A percentile compares a stretch with the other conserved stretches of the same genome.
Conservation (phyloP, 2,797 vertebrate genomes). For the Dendrocincla tyrannina region DNA sequence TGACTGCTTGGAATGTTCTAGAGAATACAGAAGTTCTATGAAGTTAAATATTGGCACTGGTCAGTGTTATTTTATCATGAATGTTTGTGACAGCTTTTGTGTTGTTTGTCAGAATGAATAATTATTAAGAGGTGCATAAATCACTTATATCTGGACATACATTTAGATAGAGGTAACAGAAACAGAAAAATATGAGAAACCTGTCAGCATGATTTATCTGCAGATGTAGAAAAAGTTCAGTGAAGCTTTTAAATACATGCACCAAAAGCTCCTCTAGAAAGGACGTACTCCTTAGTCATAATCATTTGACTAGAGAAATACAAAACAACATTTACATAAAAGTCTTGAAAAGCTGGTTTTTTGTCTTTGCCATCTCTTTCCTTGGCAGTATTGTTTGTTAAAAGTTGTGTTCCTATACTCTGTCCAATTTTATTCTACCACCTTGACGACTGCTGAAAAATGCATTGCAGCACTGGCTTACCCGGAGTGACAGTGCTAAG, state of each 20-base stretch:
- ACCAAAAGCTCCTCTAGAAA: background rate
- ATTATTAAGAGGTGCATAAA: background rate
- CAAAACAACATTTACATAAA: background rate
- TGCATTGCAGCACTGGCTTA: background rate
- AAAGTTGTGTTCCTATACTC: background rate
- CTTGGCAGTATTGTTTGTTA: background rate
- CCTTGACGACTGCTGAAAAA: background rate
- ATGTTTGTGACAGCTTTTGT: background rate
- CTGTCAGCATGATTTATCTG: slow-evolving; percentile 15
- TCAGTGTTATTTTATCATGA: background rate
- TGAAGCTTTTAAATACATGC: background rate
- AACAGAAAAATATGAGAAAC: background rate
- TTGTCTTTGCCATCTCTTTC: background rate
- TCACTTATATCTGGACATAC: background rate
- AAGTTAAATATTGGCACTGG: background rate
- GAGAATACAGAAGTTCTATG: background rate
- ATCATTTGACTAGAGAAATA: background rate
- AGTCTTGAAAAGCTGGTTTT: background rate
- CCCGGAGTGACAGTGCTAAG: background rate
- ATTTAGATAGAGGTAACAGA: slow-evolving; percentile 19
- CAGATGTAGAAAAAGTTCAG: background rate
- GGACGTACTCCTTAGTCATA: background rate
- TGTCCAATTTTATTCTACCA: background rate
- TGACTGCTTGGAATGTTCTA: background rate
- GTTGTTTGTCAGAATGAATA: background rate